phyloP scores from a whole-genome alignment of 2,113 vertebrate genomes.

The Lathamus discolor region DNA sequence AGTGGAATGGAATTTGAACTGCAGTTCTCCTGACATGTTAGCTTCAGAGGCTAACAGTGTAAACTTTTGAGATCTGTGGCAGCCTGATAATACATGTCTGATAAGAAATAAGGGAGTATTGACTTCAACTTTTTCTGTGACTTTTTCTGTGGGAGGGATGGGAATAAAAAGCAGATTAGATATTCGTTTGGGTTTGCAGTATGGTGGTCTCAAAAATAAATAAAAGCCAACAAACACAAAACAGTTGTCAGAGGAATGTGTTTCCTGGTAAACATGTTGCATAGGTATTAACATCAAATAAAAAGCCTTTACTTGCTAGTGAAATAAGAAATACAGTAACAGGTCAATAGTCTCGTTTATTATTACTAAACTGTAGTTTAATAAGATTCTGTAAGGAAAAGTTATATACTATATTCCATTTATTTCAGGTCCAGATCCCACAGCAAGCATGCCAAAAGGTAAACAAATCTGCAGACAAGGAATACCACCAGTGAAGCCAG shows the following conservation, averaged over 20 bases:
- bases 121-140: neutral
- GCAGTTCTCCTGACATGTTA: neutral
- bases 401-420: constrained; percentile 26
- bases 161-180: neutral
- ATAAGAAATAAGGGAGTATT: neutral
- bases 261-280: neutral
- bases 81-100: neutral
- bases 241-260: neutral
- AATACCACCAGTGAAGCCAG: neutral
- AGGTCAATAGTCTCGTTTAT: neutral
- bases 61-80: neutral
- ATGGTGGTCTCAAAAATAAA: neutral
- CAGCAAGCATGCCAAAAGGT: constrained; percentile 84
- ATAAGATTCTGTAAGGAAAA: constrained; percentile 10
- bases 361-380: neutral
- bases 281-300: neutral
- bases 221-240: neutral
- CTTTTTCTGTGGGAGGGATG: neutral
- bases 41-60: neutral
- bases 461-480: neutral
- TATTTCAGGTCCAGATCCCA: constrained; percentile 80
- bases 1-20: neutral
- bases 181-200: neutral
- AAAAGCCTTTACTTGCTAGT: neutral
- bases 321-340: neutral